phyloP scores from a whole-genome alignment of 2,113 vertebrate genomes.

The Struthidea cinerea region DNA sequence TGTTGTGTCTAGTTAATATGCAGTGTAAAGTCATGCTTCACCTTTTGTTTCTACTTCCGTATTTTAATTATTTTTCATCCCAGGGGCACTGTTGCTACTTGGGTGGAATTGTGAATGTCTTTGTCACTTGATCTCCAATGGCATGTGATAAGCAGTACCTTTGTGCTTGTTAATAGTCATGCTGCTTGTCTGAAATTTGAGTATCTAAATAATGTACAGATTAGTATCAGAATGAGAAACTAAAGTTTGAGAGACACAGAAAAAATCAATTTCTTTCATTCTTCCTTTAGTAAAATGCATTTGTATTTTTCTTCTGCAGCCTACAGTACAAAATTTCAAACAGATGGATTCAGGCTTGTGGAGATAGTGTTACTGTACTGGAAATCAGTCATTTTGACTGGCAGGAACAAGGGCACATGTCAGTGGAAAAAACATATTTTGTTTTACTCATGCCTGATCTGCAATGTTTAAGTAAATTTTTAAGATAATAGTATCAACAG shows the following conservation, averaged over 20 bases:
- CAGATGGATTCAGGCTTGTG: conserved; percentile 20
- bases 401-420: conserved; percentile 1
- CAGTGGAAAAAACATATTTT: background rate
- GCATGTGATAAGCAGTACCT: background rate
- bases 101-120: background rate
- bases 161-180: background rate
- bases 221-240: background rate
- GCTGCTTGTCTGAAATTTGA: background rate
- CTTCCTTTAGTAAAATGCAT: background rate
- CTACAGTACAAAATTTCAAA: conserved; percentile 10
- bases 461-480: background rate
- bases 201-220: background rate
- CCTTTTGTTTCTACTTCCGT: background rate
- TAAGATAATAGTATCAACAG: background rate
- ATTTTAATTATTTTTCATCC: background rate
- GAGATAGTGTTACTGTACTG: background rate
- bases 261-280: background rate
- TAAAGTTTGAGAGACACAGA: background rate
- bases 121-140: background rate
- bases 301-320: background rate
- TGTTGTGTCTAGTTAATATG: background rate
- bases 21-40: accelerated
- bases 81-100: background rate
- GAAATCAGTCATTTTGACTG: conserved; percentile 34
- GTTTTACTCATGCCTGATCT: background rate